Conservation (phyloP, 2,113 vertebrate genomes). For the Clarias gariepinus region DNA sequence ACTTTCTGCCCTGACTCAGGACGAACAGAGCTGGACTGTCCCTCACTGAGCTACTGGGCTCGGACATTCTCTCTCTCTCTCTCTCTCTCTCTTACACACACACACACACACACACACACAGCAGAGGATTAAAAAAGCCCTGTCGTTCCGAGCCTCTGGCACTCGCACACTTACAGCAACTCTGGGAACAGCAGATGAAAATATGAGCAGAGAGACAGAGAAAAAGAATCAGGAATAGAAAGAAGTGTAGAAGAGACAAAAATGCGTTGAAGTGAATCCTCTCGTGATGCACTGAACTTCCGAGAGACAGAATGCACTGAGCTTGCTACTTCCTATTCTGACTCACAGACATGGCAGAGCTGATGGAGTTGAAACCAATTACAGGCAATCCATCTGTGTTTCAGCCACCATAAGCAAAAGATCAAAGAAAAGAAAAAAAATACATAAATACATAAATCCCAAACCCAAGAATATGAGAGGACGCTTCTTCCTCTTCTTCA, state of each 20-base stretch:
- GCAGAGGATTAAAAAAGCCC: constrained; percentile 28
- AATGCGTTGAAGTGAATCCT: constrained; percentile 38
- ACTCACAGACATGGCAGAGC: not conserved
- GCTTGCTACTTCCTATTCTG: constrained; percentile 37
- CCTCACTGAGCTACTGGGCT: constrained; percentile 25
- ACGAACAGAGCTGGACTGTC: constrained; percentile 33
- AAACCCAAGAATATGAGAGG: not conserved
- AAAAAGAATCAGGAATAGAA: constrained; percentile 7
- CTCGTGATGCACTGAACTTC: constrained; percentile 31
- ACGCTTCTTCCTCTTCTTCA: too few relatives aligned
- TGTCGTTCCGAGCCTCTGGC: constrained; percentile 46
- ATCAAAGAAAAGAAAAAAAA: not conserved
- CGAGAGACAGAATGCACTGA: constrained; percentile 17
- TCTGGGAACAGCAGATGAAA: constrained; percentile 44
- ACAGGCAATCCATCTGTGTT: constrained; percentile 32
- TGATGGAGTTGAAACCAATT: constrained; percentile 30
- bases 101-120: constrained; percentile 21
- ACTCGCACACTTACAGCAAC: constrained; percentile 47
- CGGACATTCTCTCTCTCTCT: constrained; percentile 20
- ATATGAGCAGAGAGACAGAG: constrained; percentile 20
- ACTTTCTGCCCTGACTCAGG: constrained; percentile 34
- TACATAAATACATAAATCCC: not conserved
- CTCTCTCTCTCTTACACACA: not conserved
- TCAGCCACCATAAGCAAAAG: not conserved
- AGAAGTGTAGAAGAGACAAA: constrained; percentile 43